phyloP scores from a whole-genome alignment of 2,888 invertebrate genomes.

The Cordylochernes scorpioides region DNA sequence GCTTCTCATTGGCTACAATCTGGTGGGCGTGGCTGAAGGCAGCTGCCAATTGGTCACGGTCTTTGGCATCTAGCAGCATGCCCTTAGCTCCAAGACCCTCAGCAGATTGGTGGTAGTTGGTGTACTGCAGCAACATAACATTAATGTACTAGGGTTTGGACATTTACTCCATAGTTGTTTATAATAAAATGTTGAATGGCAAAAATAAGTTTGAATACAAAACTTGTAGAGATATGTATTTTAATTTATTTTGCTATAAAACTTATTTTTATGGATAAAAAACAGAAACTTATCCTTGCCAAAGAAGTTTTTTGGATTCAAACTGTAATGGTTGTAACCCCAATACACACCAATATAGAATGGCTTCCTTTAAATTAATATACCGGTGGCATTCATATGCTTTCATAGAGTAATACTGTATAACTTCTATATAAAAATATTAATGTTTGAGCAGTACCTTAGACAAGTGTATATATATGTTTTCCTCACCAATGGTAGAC shows the following conservation, averaged over 20 bases:
- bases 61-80: constrained; percentile 19
- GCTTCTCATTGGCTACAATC: constrained; percentile 19
- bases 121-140: constrained; percentile 23
- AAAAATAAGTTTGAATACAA: constrained; percentile 1
- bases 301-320: background rate
- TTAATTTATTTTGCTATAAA: constrained; percentile 2
- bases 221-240: no score
- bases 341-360: no score
- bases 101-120: constrained; percentile 28
- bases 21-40: constrained; percentile 21
- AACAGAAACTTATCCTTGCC: background rate
- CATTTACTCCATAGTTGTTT: no score
- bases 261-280: background rate
- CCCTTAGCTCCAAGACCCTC: constrained; percentile 30
- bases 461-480: no score
- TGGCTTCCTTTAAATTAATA: no score
- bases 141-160: no score
- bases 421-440: no score
- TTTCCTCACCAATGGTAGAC: no score
- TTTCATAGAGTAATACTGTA: no score
- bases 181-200: constrained; percentile 1
- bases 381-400: no score
- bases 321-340: no score
- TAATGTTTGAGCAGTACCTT: no score
- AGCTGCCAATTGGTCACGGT: constrained; percentile 20